Conservation (phyloP, 92 coral and sea anemone genomes). For the Bergia sp. region DNA sequence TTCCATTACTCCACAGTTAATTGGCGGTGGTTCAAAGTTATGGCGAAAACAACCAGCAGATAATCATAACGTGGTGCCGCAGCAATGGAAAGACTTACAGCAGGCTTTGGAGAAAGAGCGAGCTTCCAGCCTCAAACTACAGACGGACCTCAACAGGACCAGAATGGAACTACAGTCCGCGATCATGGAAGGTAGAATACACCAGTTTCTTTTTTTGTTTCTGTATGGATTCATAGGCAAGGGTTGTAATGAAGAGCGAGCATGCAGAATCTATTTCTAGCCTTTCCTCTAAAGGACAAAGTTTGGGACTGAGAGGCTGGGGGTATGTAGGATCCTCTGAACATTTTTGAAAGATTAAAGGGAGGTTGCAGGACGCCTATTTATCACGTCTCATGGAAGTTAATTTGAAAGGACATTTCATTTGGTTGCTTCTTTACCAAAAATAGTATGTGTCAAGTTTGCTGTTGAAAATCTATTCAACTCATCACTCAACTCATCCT, state of each 20-base stretch:
- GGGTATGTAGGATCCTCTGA: too few species aligned
- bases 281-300: too few species aligned
- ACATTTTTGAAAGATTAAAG: too few species aligned
- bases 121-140: constrained; percentile 82
- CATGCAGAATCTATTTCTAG: too few species aligned
- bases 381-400: too few species aligned
- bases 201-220: background rate
- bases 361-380: too few species aligned
- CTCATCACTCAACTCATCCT: too few species aligned
- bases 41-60: constrained; percentile 84
- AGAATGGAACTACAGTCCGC: constrained; percentile 80
- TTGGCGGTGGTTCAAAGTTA: constrained; percentile 80
- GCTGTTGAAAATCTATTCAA: too few species aligned
- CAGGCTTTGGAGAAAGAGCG: constrained; percentile 96
- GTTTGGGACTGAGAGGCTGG: too few species aligned
- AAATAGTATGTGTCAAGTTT: too few species aligned
- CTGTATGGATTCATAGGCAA: background rate
- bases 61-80: constrained; percentile 84
- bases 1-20: constrained; percentile 52
- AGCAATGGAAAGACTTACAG: constrained; percentile 95
- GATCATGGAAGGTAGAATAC: constrained; percentile 80
- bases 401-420: too few species aligned
- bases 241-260: background rate
- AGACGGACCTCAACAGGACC: constrained; percentile 93
- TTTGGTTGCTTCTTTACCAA: too few species aligned